Conservation (phyloP, 2,888 invertebrate genomes). For the Drosophila suboccidentalis region DNA sequence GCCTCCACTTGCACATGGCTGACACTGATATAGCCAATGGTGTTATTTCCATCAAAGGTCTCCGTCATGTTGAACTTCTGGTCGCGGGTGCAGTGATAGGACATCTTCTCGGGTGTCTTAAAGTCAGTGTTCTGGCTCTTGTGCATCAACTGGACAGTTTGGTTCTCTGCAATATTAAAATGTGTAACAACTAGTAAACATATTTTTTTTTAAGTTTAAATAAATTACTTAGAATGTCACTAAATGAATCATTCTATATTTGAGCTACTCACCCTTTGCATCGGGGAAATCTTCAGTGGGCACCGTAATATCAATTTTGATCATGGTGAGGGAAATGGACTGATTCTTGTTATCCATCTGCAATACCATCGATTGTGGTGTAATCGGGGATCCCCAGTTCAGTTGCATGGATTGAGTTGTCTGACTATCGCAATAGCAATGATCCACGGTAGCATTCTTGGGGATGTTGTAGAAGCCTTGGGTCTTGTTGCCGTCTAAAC, state of each 20-base stretch:
- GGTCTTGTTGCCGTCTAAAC: constrained; percentile 79
- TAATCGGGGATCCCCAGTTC: constrained; percentile 71
- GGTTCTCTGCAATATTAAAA: constrained; percentile 74
- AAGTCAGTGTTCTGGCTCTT: constrained; percentile 85
- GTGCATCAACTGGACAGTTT: constrained; percentile 86
- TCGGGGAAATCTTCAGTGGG: constrained; percentile 83
- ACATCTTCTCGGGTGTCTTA: constrained; percentile 88
- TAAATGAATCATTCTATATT: background rate
- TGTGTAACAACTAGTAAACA: constrained; percentile 2
- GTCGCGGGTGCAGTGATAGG: constrained; percentile 90
- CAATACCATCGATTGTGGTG: constrained; percentile 81
- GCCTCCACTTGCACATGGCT: constrained; percentile 91
- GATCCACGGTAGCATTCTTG: constrained; percentile 81
- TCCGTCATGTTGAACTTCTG: constrained; percentile 87
- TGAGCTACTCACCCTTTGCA: constrained; percentile 75
- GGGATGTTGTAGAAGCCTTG: constrained; percentile 86
- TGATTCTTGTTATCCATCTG: constrained; percentile 85
- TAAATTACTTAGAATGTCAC: too few species aligned
- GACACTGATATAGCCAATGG: constrained; percentile 87
- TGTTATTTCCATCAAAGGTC: constrained; percentile 53
- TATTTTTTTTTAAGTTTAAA: too few species aligned
- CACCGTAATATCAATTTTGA: constrained; percentile 78
- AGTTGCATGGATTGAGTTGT: constrained; percentile 86
- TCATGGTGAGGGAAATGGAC: constrained; percentile 76
- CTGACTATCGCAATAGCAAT: constrained; percentile 84